Conservation (phyloP, 2,113 vertebrate genomes). For the Mesoclemmys tuberculata region DNA sequence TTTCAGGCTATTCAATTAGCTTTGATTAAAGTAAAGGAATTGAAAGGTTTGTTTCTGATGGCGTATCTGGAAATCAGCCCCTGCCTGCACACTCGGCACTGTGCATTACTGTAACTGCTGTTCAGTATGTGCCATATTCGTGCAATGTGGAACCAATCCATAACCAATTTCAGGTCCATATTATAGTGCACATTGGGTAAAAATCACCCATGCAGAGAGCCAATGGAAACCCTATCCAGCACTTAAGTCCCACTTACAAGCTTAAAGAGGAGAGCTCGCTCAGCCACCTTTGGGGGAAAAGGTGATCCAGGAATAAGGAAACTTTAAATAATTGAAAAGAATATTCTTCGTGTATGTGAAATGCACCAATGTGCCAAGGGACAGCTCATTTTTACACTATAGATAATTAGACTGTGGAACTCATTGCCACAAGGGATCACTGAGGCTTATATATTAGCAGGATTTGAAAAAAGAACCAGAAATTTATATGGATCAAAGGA, state of each 20-base stretch:
- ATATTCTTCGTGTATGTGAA: neutral
- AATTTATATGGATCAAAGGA: neutral
- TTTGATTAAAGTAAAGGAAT: neutral
- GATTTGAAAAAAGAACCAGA: neutral
- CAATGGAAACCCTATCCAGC: too few species aligned
- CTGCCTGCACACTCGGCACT: neutral
- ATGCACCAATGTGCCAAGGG: neutral
- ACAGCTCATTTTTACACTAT: neutral
- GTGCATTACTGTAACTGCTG: neutral
- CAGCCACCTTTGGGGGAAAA: neutral
- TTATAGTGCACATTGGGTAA: neutral
- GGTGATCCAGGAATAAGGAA: neutral
- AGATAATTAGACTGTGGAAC: neutral
- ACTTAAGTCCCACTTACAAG: too few species aligned
- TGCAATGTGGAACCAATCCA: neutral
- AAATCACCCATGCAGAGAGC: too few species aligned
- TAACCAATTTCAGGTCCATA: neutral
- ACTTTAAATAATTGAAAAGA: neutral
- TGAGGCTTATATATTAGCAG: neutral
- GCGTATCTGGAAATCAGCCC: neutral
- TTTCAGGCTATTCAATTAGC: neutral
- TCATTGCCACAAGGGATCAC: neutral
- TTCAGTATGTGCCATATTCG: neutral
- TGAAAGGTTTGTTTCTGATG: neutral
- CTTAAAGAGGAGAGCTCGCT: neutral